A percentile compares a stretch with the other conserved stretches of the same genome.
These are phyloP conservation scores for Diplodus puntazzo DNA, from an alignment of 2,797 vertebrate genomes.

Conservation along the genomic window DNA sequence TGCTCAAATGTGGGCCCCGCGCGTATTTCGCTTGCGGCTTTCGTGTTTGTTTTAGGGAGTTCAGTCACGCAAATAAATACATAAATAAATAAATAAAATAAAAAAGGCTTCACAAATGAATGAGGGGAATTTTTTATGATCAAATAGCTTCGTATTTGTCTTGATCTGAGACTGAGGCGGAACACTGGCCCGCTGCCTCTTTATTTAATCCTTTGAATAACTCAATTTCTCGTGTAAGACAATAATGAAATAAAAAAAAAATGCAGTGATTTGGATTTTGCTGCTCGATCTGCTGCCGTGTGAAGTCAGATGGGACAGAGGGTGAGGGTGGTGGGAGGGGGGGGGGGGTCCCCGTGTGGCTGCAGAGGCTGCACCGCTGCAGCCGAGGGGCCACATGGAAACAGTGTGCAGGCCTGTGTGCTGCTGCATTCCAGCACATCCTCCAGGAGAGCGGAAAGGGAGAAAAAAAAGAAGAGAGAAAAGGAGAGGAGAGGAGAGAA, in stretches of 20 bases:
- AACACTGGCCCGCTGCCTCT: neutral
- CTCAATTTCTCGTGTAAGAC: conserved; percentile 15
- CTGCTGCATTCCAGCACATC: conserved; percentile 94
- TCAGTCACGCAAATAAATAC: conserved; percentile 43
- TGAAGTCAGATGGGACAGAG: conserved; percentile 84
- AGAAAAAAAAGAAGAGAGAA: conserved; percentile 7
- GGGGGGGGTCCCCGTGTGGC: conserved; percentile 88
- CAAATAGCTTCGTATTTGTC: conserved; percentile 51
- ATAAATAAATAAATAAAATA: too few relatives aligned
- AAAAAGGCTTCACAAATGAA: conserved; percentile 46
- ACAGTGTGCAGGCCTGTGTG: conserved; percentile 88
- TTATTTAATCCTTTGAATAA: conserved; percentile 23
- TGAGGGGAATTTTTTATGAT: conserved; percentile 50
- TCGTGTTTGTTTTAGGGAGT: conserved; percentile 71
- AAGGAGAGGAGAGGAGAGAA: conserved; percentile 58
- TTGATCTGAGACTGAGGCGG: conserved; percentile 42
- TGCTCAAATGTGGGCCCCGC: conserved; percentile 40
- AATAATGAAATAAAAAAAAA: neutral
- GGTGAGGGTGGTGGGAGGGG: neutral
- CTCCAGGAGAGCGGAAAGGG: conserved; percentile 86
- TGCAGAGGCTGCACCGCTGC: conserved; percentile 83
- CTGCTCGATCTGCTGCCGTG: conserved; percentile 88
- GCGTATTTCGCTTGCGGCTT: conserved; percentile 73
- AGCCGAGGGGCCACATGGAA: conserved; percentile 90
- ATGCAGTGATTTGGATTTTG: conserved; percentile 49